These are phyloP conservation scores for Planococcus citri DNA, from an alignment of 1,140 invertebrate genomes.

Conservation along the genomic window DNA sequence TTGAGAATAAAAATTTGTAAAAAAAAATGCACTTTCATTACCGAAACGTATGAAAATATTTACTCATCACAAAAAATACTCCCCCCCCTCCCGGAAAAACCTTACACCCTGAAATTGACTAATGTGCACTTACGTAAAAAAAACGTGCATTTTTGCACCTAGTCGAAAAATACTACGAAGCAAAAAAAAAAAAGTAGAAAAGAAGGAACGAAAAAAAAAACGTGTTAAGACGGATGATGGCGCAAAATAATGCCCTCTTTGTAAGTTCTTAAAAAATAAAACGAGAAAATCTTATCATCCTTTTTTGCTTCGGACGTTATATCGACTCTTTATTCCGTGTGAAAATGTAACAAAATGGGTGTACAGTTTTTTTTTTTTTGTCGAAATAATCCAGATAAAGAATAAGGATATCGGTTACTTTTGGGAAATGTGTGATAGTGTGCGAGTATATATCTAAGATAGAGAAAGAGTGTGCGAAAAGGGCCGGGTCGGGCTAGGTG, in stretches of 20 bases:
- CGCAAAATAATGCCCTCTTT: neutral
- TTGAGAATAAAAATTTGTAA: too few relatives aligned
- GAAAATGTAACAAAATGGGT: neutral
- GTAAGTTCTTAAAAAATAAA: neutral
- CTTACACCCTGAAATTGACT: too few relatives aligned
- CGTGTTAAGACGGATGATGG: neutral
- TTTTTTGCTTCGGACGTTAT: neutral
- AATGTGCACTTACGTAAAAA: too few relatives aligned
- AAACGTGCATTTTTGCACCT: too few relatives aligned
- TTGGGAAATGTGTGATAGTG: neutral
- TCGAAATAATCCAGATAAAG: neutral
- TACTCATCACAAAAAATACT: too few relatives aligned
- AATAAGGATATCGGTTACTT: neutral
- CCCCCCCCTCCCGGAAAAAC: too few relatives aligned
- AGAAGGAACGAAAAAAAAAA: neutral
- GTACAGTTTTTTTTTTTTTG: neutral
- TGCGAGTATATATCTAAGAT: too few relatives aligned
- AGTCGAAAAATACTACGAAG: too few relatives aligned
- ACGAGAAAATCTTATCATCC: neutral
- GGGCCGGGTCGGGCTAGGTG: neutral
- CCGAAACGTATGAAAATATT: too few relatives aligned
- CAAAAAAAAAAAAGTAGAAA: too few relatives aligned
- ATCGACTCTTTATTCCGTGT: neutral
- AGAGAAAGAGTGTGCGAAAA: too few relatives aligned
- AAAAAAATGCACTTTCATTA: too few relatives aligned